Evolutionary conservation across 2,113 vertebrate genomes (phyloP), one percentile per base, ranked within the genome.

Genomic region (Eira barbara): DNA sequence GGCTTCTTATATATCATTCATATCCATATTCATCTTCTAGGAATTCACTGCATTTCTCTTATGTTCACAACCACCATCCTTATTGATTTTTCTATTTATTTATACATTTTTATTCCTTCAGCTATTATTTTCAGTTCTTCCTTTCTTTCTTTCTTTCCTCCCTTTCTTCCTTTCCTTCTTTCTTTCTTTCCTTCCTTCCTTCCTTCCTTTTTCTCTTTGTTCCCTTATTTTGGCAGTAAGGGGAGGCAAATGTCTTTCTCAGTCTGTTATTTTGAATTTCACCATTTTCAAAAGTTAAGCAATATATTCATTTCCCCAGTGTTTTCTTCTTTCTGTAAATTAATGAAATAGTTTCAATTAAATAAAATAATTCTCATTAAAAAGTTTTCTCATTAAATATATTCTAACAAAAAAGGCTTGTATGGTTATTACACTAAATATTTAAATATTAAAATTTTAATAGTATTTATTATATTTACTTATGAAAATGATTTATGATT

Each of bases 1-100:
- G 9, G 1, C 4, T 67, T n/a, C 47, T 47, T 74, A 12, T 81
- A n/a, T 52, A 52, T 34, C 25, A 36, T 80, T 78, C 45, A 29
- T n/a, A 45, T 3, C 7, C 31, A 0, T 55, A 27, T 34, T 49
- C 36, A 34, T 23, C 34, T 42, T 61, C 27, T 25, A 87, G 27
- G 80, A 71, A 59, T 82, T 65, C 39, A 10, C 57, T 42, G n/a
- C 20, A 14, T 91, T 8, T 88, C 20, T 80, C 42, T 81, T 49
- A 36, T 36, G 27, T 78, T 71, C 49, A 39, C 15, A 69, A 45
- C 3, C 31, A 34, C 52, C 4, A 9, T 76, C 65, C 15, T 80
- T n/a, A 52, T 76, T 76, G 65, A n/a, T 93, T 86, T 83, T 79
- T 42, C 34, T 73, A 47, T 61, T 90, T 90, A 55, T 81, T 93